A percentile compares a stretch with the other conserved stretches of the same genome.
Conservation (phyloP, 2,888 invertebrate species). For the Merodon equestris region DNA sequence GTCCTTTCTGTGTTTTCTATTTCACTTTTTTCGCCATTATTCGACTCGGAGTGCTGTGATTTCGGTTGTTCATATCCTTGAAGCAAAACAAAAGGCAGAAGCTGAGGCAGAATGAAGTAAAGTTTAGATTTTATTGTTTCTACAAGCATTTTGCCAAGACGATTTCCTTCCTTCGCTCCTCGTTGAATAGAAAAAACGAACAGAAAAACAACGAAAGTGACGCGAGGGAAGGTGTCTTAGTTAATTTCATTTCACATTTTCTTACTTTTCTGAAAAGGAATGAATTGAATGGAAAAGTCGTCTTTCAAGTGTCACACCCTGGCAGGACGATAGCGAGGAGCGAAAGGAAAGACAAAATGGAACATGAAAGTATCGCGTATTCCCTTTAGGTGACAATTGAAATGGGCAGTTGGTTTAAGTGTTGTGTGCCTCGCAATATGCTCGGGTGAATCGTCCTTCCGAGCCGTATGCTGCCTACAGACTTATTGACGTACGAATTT, state of each 20-base stretch:
- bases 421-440: constrained; percentile 55
- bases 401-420: constrained; percentile 65
- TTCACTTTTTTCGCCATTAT: too few species aligned
- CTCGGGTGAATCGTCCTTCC: constrained; percentile 50
- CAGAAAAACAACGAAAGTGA: constrained; percentile 16
- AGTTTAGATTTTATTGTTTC: constrained; percentile 67
- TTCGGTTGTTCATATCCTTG: constrained; percentile 66
- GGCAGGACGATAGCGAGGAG: constrained; percentile 32
- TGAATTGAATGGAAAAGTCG: constrained; percentile 60
- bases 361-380: constrained; percentile 51
- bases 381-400: constrained; percentile 67
- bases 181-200: background rate
- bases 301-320: constrained; percentile 60
- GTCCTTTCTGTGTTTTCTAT: constrained; percentile 12
- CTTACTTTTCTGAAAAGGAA: constrained; percentile 45
- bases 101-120: constrained; percentile 57
- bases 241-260: constrained; percentile 66
- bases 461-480: constrained; percentile 15
- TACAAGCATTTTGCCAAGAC: constrained; percentile 35
- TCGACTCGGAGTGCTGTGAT: constrained; percentile 61
- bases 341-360: constrained; percentile 29
- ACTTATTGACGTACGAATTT: too few species aligned
- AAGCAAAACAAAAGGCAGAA: constrained; percentile 54
- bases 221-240: constrained; percentile 60
- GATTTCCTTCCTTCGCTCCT: background rate